Conservation (phyloP, 2,888 invertebrate species). For the Harpalus rufipes region DNA sequence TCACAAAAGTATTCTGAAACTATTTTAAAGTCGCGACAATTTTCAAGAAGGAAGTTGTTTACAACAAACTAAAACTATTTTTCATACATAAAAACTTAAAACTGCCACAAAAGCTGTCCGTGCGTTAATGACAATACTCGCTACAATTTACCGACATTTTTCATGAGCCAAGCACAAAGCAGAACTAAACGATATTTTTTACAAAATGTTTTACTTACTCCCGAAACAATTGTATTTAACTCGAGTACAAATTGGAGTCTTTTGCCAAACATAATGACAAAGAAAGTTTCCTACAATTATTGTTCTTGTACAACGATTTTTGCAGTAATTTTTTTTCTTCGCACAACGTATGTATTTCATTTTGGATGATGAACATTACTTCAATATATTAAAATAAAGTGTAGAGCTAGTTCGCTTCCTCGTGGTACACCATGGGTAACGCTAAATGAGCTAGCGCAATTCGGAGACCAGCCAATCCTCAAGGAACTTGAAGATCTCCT, state of each 20-base stretch:
- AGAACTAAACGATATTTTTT: not conserved
- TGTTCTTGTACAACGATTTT: not conserved
- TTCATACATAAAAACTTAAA: conserved; percentile 32
- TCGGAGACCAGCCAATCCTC: too few species aligned
- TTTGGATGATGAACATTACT: too few species aligned
- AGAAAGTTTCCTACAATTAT: not conserved
- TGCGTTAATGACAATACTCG: conserved; percentile 17
- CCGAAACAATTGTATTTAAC: conserved; percentile 7
- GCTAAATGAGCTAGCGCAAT: too few species aligned
- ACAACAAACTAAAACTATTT: conserved; percentile 38
- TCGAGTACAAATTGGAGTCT: not conserved
- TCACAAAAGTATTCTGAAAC: conserved; percentile 44
- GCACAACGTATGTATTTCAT: too few species aligned
- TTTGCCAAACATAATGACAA: not conserved
- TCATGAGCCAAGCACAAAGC: not conserved
- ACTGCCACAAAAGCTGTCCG: conserved; percentile 11
- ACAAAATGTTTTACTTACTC: not conserved
- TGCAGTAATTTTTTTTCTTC: too few species aligned
- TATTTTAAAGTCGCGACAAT: conserved; percentile 37
- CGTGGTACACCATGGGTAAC: too few species aligned
- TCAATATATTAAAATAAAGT: too few species aligned
- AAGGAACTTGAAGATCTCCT: too few species aligned
- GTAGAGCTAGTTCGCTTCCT: too few species aligned
- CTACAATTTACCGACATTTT: conserved; percentile 13
- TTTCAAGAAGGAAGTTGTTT: conserved; percentile 27